These are phyloP conservation scores for Tauraco hartlaubi DNA, from an alignment of 2,797 vertebrate genomes.

Conservation along the genomic window DNA sequence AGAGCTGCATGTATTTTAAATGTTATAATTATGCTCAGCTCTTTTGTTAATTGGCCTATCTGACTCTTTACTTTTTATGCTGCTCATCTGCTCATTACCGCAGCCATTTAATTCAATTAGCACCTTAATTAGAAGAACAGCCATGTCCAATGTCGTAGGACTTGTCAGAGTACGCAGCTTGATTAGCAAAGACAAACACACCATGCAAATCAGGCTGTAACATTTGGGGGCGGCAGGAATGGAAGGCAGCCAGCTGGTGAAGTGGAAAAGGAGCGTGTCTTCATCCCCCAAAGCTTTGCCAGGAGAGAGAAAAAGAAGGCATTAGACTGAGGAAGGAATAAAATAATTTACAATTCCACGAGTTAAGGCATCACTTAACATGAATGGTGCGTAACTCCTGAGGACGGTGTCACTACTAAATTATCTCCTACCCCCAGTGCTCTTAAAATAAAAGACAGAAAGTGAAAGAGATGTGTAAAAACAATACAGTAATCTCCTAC, in stretches of 20 bases:
- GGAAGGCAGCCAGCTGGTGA: conserved; percentile 79
- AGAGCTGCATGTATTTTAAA: conserved; percentile 92
- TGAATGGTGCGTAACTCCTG: conserved; percentile 54
- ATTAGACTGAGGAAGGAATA: conserved; percentile 67
- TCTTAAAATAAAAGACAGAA: neutral
- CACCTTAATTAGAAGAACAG: conserved; percentile 98
- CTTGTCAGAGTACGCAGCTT: conserved; percentile 87
- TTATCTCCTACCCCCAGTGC: conserved; percentile 8
- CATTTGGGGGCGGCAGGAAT: conserved; percentile 76
- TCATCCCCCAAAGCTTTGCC: conserved; percentile 75
- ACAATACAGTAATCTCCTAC: conserved; percentile 8
- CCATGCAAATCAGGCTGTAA: conserved; percentile 88
- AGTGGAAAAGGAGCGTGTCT: conserved; percentile 80
- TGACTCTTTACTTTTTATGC: conserved; percentile 99
- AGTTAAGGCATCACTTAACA: conserved; percentile 71
- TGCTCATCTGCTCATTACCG: conserved; percentile 95
- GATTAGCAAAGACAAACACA: conserved; percentile 96
- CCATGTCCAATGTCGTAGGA: conserved; percentile 92
- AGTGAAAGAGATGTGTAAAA: conserved; percentile 23
- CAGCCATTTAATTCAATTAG: conserved; percentile 99
- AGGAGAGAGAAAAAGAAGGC: conserved; percentile 66
- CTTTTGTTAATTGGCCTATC: conserved; percentile 99
- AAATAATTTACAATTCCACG: conserved; percentile 74
- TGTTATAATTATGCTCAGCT: conserved; percentile 98
- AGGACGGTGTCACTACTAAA: neutral